Conservation (phyloP, 2,797 vertebrate species). For the Monodelphis domestica region DNA sequence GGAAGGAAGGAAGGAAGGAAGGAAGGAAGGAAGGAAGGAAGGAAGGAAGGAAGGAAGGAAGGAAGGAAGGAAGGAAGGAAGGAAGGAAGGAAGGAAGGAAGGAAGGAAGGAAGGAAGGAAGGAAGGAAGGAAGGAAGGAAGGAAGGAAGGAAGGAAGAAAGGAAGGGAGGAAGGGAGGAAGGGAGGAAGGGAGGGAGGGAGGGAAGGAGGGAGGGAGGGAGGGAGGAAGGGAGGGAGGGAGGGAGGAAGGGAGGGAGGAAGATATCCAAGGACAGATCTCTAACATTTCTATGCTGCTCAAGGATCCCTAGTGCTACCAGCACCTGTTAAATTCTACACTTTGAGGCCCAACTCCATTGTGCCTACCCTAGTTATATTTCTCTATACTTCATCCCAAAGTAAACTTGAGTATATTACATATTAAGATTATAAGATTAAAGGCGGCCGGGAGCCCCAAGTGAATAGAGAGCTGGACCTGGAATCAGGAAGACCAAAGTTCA, state of each 20-base stretch:
- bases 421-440: neutral
- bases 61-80: too few relatives aligned
- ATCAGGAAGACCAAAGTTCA: neutral
- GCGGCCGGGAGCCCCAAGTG: neutral
- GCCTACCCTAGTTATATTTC: neutral
- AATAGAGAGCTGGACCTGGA: neutral
- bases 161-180: neutral
- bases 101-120: too few relatives aligned
- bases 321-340: neutral
- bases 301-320: neutral
- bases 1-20: too few relatives aligned
- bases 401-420: neutral
- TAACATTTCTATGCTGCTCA: neutral
- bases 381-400: neutral
- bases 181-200: too few relatives aligned
- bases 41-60: too few relatives aligned
- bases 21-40: too few relatives aligned
- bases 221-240: too few relatives aligned
- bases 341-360: neutral
- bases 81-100: too few relatives aligned
- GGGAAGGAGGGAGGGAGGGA: too few relatives aligned
- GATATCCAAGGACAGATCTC: too few relatives aligned
- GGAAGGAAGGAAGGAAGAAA: neutral
- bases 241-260: too few relatives aligned
- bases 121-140: neutral